These are phyloP conservation scores for Ditylenchus dipsaci DNA, from an alignment of 1,140 invertebrate genomes.

Conservation along the genomic window DNA sequence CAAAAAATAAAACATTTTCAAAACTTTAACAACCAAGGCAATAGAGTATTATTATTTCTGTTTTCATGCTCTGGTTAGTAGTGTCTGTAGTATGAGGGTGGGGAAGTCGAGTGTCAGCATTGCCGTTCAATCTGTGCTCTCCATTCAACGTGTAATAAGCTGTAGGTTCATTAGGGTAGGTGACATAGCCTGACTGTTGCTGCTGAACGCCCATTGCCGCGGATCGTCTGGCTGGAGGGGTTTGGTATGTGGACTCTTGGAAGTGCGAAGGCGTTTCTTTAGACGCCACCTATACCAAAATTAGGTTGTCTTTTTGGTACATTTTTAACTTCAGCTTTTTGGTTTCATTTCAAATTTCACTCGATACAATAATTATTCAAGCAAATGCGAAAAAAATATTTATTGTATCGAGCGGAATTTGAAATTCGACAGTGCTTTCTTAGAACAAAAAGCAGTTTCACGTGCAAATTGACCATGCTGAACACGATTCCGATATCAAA, in stretches of 20 bases:
- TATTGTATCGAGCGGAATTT: too few species aligned
- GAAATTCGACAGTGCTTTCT: too few species aligned
- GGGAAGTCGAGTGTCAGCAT: constrained; percentile 15
- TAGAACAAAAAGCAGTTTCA: too few species aligned
- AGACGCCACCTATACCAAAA: constrained; percentile 42
- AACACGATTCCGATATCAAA: too few species aligned
- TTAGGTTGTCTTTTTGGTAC: background rate
- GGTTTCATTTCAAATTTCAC: too few species aligned
- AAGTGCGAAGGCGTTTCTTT: constrained; percentile 48
- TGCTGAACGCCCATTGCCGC: background rate
- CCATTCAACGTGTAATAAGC: constrained; percentile 54
- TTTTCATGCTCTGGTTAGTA: background rate
- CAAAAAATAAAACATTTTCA: background rate
- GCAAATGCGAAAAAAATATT: too few species aligned
- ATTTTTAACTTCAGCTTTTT: too few species aligned
- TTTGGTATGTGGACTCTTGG: constrained; percentile 39
- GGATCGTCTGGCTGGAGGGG: constrained; percentile 18
- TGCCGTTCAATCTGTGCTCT: constrained; percentile 44
- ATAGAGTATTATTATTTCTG: background rate
- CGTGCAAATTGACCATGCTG: too few species aligned
- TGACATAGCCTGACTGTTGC: constrained; percentile 39
- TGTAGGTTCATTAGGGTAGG: constrained; percentile 53
- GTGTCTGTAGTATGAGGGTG: constrained; percentile 36
- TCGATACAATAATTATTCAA: too few species aligned
- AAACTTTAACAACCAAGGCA: background rate